Evolutionary conservation across 2,113 vertebrate species (phyloP).

Genomic region (Tachysurus fulvidraco): DNA sequence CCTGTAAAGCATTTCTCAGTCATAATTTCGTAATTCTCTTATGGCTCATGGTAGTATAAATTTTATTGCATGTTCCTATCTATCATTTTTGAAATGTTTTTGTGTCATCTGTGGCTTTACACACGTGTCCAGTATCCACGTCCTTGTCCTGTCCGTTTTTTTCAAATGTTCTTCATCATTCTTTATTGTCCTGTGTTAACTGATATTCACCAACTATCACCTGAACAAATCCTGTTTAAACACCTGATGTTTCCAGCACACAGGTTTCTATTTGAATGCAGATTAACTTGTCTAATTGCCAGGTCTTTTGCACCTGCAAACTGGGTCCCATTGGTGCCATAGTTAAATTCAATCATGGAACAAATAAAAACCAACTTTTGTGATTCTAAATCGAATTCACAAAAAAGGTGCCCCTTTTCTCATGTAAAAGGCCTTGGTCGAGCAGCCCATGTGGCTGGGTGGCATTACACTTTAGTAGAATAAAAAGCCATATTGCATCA

Average conservation of each 20-base stretch:
- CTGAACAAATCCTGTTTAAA: neutral
- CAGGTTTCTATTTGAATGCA: slow-evolving; percentile 19
- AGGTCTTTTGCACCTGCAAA: neutral
- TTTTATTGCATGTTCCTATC: neutral
- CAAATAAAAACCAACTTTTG: slow-evolving; percentile 14
- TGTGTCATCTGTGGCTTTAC: neutral
- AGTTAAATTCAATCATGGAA: slow-evolving; percentile 11
- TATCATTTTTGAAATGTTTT: neutral
- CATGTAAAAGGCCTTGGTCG: slow-evolving; percentile 91
- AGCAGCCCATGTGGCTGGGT: slow-evolving; percentile 97
- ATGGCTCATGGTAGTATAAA: neutral
- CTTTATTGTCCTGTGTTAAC: neutral
- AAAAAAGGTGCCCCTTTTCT: slow-evolving; percentile 85
- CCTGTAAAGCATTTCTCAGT: neutral
- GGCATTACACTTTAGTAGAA: slow-evolving; percentile 97
- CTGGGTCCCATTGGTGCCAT: neutral
- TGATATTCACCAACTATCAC: neutral
- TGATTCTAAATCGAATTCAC: slow-evolving; percentile 86
- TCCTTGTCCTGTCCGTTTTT: neutral
- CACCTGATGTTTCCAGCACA: slow-evolving; percentile 6
- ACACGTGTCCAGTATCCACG: neutral
- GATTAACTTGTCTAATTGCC: neutral
- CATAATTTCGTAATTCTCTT: neutral
- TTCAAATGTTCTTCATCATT: neutral
- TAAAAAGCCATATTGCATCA: slow-evolving; percentile 99